These are phyloP conservation scores for Ceuthmochares aereus DNA, from an alignment of 2,113 vertebrate genomes.

Conservation along the genomic window DNA sequence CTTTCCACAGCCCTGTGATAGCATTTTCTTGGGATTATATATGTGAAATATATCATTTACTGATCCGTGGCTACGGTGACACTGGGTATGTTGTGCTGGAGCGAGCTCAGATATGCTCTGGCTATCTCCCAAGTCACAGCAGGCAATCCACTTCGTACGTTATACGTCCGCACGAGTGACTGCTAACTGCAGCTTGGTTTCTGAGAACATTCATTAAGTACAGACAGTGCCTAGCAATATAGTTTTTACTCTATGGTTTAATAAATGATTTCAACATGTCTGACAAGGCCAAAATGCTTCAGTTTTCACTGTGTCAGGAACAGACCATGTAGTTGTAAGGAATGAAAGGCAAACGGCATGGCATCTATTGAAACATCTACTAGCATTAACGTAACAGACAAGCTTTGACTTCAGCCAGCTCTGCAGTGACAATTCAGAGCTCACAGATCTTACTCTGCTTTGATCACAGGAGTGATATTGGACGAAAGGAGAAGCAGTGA, in stretches of 20 bases:
- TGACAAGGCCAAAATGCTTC: background rate
- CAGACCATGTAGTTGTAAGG: background rate
- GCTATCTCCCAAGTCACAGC: slow-evolving; percentile 23
- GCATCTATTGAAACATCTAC: background rate
- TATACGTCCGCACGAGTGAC: background rate
- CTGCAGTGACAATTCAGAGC: background rate
- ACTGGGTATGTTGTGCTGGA: background rate
- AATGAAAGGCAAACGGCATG: background rate
- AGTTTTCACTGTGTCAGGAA: background rate
- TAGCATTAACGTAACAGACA: background rate
- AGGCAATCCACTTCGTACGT: background rate
- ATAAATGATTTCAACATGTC: background rate
- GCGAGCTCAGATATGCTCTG: background rate
- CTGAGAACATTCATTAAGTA: background rate
- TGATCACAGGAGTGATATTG: background rate
- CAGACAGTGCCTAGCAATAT: background rate
- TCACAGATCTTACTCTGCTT: background rate
- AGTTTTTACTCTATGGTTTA: background rate
- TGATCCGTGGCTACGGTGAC: background rate
- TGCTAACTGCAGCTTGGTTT: background rate
- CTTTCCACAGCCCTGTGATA: rapidly evolving
- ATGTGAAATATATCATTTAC: background rate
- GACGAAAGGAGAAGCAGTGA: background rate
- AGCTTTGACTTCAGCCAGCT: background rate
- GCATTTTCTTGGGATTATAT: background rate